Percentiles rank a stretch among this genome's conserved stretches.
phyloP scores from a whole-genome alignment of 2,888 invertebrate species.

The Charanyca ferruginea region DNA sequence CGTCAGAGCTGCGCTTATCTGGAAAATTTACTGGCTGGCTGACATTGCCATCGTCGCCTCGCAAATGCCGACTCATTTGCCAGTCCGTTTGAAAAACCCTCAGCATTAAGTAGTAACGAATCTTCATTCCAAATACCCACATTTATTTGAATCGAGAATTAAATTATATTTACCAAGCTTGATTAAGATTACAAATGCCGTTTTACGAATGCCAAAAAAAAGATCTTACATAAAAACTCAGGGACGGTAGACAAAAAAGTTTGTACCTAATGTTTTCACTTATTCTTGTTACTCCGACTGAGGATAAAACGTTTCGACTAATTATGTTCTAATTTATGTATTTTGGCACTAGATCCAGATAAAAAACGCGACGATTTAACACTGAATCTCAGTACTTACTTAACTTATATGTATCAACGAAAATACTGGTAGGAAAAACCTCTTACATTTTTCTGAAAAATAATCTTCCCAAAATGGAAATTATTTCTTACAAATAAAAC shows the following conservation, averaged over 20 bases:
- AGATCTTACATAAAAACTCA: conserved; percentile 18
- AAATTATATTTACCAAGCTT: conserved; percentile 20
- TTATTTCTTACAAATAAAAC: conserved; percentile 78
- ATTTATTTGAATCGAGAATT: conserved; percentile 40
- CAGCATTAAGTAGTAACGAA: conserved; percentile 75
- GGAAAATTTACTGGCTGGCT: conserved; percentile 88
- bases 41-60: conserved; percentile 87
- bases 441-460: conserved; percentile 57
- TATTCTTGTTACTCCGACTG: conserved; percentile 30
- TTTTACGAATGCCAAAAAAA: conserved; percentile 19
- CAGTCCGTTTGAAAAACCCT: conserved; percentile 85
- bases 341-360: conserved; percentile 46
- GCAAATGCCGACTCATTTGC: conserved; percentile 86
- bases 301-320: conserved; percentile 45
- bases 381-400: conserved; percentile 10
- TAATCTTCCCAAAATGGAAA: conserved; percentile 69
- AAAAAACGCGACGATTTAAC: conserved; percentile 33
- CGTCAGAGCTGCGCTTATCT: conserved; percentile 86
- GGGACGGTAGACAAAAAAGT: conserved; percentile 12
- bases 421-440: conserved; percentile 40
- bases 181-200: conserved; percentile 23
- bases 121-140: conserved; percentile 66
- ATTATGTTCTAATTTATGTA: conserved; percentile 51
- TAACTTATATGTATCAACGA: conserved; percentile 24
- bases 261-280: conserved; percentile 37